phyloP scores from a whole-genome alignment of 2,888 invertebrate species.

The Yponomeuta cagnagella region DNA sequence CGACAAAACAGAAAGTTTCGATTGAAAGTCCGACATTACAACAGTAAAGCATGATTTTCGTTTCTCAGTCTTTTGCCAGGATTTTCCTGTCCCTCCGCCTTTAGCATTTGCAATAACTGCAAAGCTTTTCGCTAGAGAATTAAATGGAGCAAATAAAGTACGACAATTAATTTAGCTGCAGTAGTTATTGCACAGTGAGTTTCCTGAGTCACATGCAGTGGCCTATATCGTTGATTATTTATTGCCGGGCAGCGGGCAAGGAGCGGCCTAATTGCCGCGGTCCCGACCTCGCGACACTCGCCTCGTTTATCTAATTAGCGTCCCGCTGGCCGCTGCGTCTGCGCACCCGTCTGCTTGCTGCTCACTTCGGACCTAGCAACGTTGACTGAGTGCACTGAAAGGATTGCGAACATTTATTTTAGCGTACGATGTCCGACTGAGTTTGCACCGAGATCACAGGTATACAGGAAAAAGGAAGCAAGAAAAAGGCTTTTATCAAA shows the following conservation, averaged over 20 bases:
- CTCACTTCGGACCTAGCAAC: background rate
- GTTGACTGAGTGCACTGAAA: background rate
- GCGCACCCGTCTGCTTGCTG: conserved; percentile 35
- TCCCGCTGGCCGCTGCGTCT: conserved; percentile 40
- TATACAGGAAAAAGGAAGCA: background rate
- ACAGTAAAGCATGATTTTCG: background rate
- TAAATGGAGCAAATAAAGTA: conserved; percentile 2
- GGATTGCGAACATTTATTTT: background rate
- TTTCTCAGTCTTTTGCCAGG: background rate
- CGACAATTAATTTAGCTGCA: conserved; percentile 16
- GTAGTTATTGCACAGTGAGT: conserved; percentile 30
- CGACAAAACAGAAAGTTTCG: too few species aligned
- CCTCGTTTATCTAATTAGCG: conserved; percentile 73
- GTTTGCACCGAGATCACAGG: background rate
- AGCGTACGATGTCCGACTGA: too few species aligned
- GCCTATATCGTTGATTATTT: conserved; percentile 68
- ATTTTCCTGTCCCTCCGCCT: background rate
- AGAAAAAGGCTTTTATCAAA: background rate
- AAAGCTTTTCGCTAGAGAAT: background rate
- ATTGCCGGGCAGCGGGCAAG: conserved; percentile 22
- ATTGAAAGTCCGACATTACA: too few species aligned
- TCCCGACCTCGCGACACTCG: conserved; percentile 67
- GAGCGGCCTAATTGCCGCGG: conserved; percentile 57
- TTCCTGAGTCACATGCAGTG: conserved; percentile 50
- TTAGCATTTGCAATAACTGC: background rate